Base-by-base conservation (phyloP, 2,113 vertebrate genomes). In the Apistogramma diplotaenia region DNA sequence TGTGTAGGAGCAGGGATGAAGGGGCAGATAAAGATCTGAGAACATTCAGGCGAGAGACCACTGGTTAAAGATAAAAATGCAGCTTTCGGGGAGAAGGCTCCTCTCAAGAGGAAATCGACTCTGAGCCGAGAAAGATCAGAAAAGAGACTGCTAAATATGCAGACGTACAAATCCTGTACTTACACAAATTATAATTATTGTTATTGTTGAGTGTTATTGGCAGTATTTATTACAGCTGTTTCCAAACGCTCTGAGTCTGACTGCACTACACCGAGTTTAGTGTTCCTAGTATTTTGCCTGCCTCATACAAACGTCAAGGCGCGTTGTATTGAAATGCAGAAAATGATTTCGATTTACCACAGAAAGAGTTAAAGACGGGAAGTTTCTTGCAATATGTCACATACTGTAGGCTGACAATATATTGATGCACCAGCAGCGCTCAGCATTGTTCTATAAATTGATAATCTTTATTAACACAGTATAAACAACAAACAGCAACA, bases 391-490 rank as follows among this genome's bases (percentile, higher is more conserved):
- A 59, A 23, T 53, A 62, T 65, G 43, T 60, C n/a, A 74, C 1
- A 13, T 23, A n/a, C n/a, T n/a, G n/a, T n/a, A 51, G 33, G 37
- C 40, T 3, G 11, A 33, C 51, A 37, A 27, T 25, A 25, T 33
- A 57, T 78, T 59, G 35, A 88, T 19, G 12, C 55, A 85, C 56
- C 15, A 55, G 81, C 67, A 73, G 49, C 80, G 18, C 43, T 57
- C 15, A 37, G 72, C 78, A 23, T 84, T 61, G 82, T 93, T 91
- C 81, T 94, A 95, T 91, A 95, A 96, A 95, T 91, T 86, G 90
- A 90, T 93, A 85, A 80, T 91, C 85, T 96, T 95, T 96, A 95
- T 95, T 96, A 91, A 94, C 92, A 94, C 93, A 90, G 93, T 95
- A 96, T 92, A 95, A 96, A 95, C 94, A 93, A 95, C 93, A 89